phyloP scores from a whole-genome alignment of 2,888 invertebrate species.

The Polietes domitor region DNA sequence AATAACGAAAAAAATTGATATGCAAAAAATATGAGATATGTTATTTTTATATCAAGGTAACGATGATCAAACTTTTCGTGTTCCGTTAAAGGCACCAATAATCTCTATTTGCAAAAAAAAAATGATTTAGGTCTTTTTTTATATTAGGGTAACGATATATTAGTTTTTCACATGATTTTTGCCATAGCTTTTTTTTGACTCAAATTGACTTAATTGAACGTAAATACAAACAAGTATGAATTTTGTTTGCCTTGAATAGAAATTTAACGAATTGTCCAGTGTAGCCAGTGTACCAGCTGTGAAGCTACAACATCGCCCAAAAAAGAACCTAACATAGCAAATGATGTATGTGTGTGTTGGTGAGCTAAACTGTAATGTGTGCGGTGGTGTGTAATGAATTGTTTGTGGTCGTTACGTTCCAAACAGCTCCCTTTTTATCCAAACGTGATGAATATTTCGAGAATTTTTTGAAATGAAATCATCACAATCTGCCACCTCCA shows the following conservation, averaged over 20 bases:
- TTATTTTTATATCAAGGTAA: too few relatives aligned
- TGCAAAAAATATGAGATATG: too few relatives aligned
- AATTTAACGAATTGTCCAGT: slow-evolving; percentile 7
- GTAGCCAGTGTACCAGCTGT: too few relatives aligned
- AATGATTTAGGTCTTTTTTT: too few relatives aligned
- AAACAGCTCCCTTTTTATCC: neutral
- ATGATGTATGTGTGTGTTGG: too few relatives aligned
- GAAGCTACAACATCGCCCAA: neutral
- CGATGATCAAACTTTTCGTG: too few relatives aligned
- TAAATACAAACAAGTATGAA: too few relatives aligned
- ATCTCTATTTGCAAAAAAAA: too few relatives aligned
- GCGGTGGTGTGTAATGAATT: slow-evolving; percentile 8
- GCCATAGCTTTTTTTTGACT: neutral
- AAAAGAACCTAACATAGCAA: neutral
- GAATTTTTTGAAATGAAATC: slow-evolving; percentile 35
- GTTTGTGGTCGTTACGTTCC: neutral
- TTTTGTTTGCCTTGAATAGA: slow-evolving; percentile 40
- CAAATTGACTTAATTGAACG: slow-evolving; percentile 53
- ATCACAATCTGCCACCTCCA: slow-evolving; percentile 3
- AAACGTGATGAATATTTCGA: slow-evolving; percentile 22
- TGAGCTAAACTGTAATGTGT: neutral
- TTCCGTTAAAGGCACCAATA: too few relatives aligned
- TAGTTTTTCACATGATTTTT: neutral
- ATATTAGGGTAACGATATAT: too few relatives aligned
- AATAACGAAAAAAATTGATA: too few relatives aligned